Conservation (phyloP, 2,113 vertebrate species). For the Struthio camelus region DNA sequence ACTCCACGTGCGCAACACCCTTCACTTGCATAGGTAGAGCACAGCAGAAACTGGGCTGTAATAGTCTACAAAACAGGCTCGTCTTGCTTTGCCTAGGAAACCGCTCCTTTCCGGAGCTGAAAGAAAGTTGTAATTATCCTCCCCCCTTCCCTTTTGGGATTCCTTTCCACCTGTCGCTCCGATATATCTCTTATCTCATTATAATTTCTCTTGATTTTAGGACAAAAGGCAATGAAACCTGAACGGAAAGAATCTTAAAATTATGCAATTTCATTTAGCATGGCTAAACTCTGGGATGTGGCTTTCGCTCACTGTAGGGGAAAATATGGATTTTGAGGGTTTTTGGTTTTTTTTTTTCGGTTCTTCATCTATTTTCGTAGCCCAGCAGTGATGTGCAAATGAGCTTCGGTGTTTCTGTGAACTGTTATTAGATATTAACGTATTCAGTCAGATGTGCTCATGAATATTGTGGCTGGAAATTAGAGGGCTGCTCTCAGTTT, state of each 20-base stretch:
- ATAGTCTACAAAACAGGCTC: fast-evolving
- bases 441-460: not conserved
- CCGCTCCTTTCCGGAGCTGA: fast-evolving
- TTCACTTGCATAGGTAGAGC: fast-evolving
- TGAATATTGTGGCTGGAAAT: not conserved
- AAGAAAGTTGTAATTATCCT: not conserved
- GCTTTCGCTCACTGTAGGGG: not conserved
- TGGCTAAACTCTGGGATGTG: not conserved
- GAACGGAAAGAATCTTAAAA: not conserved
- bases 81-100: not conserved
- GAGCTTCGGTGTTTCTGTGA: not conserved
- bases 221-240: not conserved
- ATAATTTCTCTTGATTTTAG: not conserved
- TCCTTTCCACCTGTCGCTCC: not conserved
- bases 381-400: too few relatives aligned
- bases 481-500: too few relatives aligned
- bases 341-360: not conserved
- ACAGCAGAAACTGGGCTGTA: not conserved
- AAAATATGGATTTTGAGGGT: not conserved
- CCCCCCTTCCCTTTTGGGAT: not conserved
- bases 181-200: not conserved
- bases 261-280: not conserved
- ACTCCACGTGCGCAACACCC: too few relatives aligned
- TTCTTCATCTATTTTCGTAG: not conserved
- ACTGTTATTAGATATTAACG: not conserved